phyloP scores from a whole-genome alignment of 1,140 invertebrate species.

The Megathymus violae region DNA sequence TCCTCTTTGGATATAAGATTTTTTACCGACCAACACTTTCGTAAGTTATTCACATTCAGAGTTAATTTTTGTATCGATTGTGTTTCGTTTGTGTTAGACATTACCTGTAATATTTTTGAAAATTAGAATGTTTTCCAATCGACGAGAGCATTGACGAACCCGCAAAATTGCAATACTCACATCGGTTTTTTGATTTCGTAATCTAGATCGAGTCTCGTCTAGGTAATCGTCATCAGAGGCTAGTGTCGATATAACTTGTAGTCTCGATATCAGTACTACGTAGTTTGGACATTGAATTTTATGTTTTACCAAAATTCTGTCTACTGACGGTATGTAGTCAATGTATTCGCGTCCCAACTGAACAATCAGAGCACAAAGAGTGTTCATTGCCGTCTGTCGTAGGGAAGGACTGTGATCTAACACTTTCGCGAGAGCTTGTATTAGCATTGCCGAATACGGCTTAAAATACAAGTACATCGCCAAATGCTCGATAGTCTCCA shows the following conservation, averaged over 20 bases:
- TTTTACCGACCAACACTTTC: slow-evolving; percentile 94
- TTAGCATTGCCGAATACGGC: slow-evolving; percentile 95
- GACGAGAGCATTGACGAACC: neutral
- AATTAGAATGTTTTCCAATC: slow-evolving; percentile 5
- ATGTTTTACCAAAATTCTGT: slow-evolving; percentile 92
- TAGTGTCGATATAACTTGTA: slow-evolving; percentile 89
- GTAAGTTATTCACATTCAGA: slow-evolving; percentile 91
- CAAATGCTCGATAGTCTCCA: slow-evolving; percentile 97
- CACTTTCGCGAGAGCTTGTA: slow-evolving; percentile 94
- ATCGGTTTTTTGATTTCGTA: slow-evolving; percentile 75
- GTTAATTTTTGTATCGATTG: slow-evolving; percentile 89
- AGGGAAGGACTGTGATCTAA: slow-evolving; percentile 92
- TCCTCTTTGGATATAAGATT: slow-evolving; percentile 97
- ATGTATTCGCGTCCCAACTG: slow-evolving; percentile 96
- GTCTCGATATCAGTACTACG: slow-evolving; percentile 89
- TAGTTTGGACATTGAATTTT: slow-evolving; percentile 93
- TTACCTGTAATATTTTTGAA: slow-evolving; percentile 54
- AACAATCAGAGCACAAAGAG: slow-evolving; percentile 92
- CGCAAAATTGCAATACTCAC: slow-evolving; percentile 53
- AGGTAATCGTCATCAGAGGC: slow-evolving; percentile 88
- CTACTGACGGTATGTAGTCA: slow-evolving; percentile 96
- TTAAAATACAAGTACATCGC: slow-evolving; percentile 96
- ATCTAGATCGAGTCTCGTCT: slow-evolving; percentile 75
- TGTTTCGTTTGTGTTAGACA: slow-evolving; percentile 85
- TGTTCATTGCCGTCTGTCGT: slow-evolving; percentile 93